Evolutionary conservation across 2,113 vertebrate species (phyloP).

Genomic region (Clupea harengus): DNA sequence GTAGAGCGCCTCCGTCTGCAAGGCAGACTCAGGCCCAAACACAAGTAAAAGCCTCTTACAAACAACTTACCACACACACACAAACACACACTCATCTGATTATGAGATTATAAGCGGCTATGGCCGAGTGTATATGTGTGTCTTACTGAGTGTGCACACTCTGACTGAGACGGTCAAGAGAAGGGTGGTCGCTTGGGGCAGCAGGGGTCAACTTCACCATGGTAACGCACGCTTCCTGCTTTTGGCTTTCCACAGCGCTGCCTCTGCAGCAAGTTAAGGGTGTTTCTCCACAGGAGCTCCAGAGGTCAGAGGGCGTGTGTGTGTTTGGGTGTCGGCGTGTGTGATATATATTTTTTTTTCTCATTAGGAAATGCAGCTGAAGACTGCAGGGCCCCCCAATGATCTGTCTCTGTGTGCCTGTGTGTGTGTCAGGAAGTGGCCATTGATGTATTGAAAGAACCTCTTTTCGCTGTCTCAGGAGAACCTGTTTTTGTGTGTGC

Average conservation of each 20-base stretch:
- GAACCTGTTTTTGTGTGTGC: too few relatives aligned
- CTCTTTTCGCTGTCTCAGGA: too few relatives aligned
- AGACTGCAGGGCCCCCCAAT: too few relatives aligned
- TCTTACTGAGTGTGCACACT: not conserved
- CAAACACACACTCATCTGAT: slow-evolving; percentile 26
- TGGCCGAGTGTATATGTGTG: not conserved
- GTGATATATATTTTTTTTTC: too few relatives aligned
- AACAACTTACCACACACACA: slow-evolving; percentile 34
- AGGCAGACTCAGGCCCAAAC: not conserved
- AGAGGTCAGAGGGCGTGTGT: not conserved
- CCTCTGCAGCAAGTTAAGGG: not conserved
- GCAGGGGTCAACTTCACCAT: slow-evolving; percentile 6
- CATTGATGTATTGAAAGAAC: too few relatives aligned
- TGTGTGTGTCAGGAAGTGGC: too few relatives aligned
- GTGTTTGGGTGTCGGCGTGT: not conserved
- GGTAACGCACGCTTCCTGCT: not conserved
- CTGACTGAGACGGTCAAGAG: not conserved
- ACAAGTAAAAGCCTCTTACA: not conserved
- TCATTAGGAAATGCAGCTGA: too few relatives aligned
- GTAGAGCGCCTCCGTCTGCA: not conserved
- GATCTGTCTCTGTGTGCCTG: too few relatives aligned
- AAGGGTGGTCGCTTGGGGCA: not conserved
- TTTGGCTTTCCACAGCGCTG: not conserved
- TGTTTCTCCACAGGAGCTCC: not conserved
- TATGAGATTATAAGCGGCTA: not conserved